phyloP scores from a whole-genome alignment of 2,888 invertebrate genomes.

The Athalia circularis region DNA sequence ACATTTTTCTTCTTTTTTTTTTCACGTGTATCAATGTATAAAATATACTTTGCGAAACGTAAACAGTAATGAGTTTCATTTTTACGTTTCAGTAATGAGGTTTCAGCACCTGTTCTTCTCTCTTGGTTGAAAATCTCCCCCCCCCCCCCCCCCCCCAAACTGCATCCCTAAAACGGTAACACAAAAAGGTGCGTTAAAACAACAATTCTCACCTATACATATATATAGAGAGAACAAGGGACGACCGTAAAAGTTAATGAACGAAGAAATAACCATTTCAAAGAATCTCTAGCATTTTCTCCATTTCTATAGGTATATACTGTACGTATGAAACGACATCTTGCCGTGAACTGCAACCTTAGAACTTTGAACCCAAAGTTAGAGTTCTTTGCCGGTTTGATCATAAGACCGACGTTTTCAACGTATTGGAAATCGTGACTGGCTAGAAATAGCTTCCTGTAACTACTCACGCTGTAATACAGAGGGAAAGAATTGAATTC shows the following conservation, averaged over 20 bases:
- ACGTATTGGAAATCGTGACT: too few species aligned
- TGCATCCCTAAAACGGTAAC: conserved; percentile 69
- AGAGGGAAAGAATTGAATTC: too few species aligned
- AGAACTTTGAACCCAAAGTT: too few species aligned
- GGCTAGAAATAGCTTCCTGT: too few species aligned
- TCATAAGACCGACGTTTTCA: too few species aligned
- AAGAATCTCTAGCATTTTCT: conserved; percentile 52
- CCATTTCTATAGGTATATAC: not conserved
- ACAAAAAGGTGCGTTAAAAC: conserved; percentile 53
- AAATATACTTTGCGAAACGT: conserved; percentile 41
- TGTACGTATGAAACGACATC: too few species aligned
- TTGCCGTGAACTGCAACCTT: too few species aligned
- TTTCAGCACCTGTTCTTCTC: not conserved
- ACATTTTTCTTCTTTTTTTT: conserved; percentile 30
- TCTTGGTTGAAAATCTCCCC: not conserved
- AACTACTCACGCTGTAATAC: too few species aligned
- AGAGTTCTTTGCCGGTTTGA: too few species aligned
- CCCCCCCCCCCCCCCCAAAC: not conserved
- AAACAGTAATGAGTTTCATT: conserved; percentile 70
- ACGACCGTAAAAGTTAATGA: conserved; percentile 61
- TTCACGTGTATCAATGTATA: conserved; percentile 42
- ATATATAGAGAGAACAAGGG: conserved; percentile 27
- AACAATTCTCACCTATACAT: conserved; percentile 50
- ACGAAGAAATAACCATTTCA: conserved; percentile 61
- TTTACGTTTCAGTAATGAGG: conserved; percentile 48